These are phyloP conservation scores for Epinotia nisella DNA, from an alignment of 2,888 invertebrate genomes.

Conservation along the genomic window DNA sequence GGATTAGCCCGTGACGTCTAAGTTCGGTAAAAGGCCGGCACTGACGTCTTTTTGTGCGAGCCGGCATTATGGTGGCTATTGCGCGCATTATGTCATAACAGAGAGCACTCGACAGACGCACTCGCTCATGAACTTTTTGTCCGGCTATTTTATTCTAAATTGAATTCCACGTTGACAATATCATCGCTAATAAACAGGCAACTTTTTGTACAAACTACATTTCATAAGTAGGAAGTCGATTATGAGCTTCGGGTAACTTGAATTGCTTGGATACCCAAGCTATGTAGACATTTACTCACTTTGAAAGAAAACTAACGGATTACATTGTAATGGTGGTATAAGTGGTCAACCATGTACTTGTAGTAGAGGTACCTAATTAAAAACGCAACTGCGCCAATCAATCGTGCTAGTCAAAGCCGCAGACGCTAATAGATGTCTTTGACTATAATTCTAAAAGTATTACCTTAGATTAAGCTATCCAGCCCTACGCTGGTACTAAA, in stretches of 20 bases:
- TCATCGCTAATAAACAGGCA: constrained; percentile 77
- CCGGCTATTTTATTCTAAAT: constrained; percentile 73
- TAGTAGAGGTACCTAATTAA: constrained; percentile 18
- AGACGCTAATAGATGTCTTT: constrained; percentile 48
- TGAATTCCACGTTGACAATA: constrained; percentile 80
- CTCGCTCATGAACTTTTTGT: constrained; percentile 71
- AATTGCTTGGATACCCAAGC: constrained; percentile 21
- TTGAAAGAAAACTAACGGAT: constrained; percentile 40
- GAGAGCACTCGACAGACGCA: constrained; percentile 69
- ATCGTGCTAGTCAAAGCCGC: constrained; percentile 22
- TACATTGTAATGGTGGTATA: constrained; percentile 25
- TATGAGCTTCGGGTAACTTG: constrained; percentile 44
- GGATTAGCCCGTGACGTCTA: constrained; percentile 78
- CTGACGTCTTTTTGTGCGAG: constrained; percentile 77
- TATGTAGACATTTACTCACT: constrained; percentile 39
- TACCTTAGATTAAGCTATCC: constrained; percentile 81
- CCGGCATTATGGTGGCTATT: constrained; percentile 78
- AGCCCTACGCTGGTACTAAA: constrained; percentile 76
- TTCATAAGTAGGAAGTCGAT: constrained; percentile 55
- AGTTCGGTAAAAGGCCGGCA: constrained; percentile 69
- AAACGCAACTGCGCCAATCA: constrained; percentile 10
- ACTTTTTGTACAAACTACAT: constrained; percentile 68
- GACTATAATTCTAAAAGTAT: constrained; percentile 62
- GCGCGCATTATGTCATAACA: constrained; percentile 85
- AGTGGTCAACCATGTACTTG: constrained; percentile 25